phyloP scores from a whole-genome alignment of 2,113 vertebrate species.

The Greenwoodochromis staneri region DNA sequence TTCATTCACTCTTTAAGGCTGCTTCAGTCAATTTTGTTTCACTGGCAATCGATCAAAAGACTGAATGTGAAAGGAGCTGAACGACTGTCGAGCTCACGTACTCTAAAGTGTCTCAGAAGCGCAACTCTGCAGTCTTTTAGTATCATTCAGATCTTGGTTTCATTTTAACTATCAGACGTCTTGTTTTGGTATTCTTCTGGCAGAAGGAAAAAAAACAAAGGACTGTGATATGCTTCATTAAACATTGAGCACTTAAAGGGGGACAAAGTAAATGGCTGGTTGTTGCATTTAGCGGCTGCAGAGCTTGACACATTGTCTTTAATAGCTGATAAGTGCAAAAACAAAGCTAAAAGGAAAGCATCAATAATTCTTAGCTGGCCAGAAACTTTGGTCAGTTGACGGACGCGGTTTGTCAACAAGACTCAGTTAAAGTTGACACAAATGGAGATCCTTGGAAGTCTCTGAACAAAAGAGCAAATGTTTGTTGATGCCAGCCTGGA shows the following conservation, averaged over 20 bases:
- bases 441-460: neutral
- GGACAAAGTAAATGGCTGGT: neutral
- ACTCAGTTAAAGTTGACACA: neutral
- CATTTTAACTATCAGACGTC: neutral
- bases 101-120: neutral
- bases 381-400: neutral
- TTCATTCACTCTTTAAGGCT: neutral
- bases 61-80: neutral
- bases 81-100: neutral
- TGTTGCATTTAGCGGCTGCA: neutral
- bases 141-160: neutral
- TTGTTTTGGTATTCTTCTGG: neutral
- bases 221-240: neutral
- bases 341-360: neutral
- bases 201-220: neutral
- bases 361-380: neutral
- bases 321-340: neutral
- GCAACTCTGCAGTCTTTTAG: neutral
- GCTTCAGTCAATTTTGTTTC: neutral
- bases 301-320: neutral
- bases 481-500: neutral
- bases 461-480: neutral
- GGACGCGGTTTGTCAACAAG: neutral
- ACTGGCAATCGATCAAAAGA: neutral
- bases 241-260: neutral